Percentiles rank a stretch among this genome's conserved stretches.
These are phyloP conservation scores for Anthonomus grandis DNA, from an alignment of 1,140 invertebrate genomes.

Conservation along the genomic window DNA sequence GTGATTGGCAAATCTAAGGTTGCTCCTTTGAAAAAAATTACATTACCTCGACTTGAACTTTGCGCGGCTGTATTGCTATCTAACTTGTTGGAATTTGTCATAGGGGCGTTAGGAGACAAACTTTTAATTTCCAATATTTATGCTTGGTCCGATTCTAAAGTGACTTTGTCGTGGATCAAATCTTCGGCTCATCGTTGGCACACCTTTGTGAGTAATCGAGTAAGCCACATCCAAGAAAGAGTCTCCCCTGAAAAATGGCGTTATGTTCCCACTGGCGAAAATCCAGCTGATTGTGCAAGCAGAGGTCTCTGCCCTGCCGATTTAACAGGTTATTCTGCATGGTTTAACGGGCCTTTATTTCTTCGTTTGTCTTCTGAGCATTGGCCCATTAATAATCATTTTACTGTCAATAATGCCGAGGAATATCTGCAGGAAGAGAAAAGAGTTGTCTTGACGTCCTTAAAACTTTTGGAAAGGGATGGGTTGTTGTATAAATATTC, in stretches of 20 bases:
- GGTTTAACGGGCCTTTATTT: no score
- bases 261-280: slow-evolving; percentile 26
- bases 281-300: slow-evolving; percentile 40
- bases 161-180: slow-evolving; percentile 37
- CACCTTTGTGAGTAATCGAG: slow-evolving; percentile 10
- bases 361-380: no score
- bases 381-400: no score
- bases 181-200: slow-evolving; percentile 31
- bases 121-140: background rate
- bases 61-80: slow-evolving; percentile 1
- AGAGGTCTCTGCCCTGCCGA: no score
- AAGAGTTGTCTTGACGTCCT: no score
- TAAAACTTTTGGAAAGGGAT: no score
- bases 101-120: background rate
- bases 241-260: slow-evolving; percentile 18
- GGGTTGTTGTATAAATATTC: no score
- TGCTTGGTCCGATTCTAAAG: slow-evolving; percentile 23
- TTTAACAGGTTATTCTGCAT: no score
- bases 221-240: slow-evolving; percentile 11
- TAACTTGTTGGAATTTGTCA: background rate
- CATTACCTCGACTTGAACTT: slow-evolving; percentile 7
- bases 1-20: slow-evolving; percentile 3
- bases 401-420: no score
- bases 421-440: no score
- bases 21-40: background rate